These are phyloP conservation scores for Corydoras maculifer DNA, from an alignment of 2,113 vertebrate genomes.

Conservation along the genomic window DNA sequence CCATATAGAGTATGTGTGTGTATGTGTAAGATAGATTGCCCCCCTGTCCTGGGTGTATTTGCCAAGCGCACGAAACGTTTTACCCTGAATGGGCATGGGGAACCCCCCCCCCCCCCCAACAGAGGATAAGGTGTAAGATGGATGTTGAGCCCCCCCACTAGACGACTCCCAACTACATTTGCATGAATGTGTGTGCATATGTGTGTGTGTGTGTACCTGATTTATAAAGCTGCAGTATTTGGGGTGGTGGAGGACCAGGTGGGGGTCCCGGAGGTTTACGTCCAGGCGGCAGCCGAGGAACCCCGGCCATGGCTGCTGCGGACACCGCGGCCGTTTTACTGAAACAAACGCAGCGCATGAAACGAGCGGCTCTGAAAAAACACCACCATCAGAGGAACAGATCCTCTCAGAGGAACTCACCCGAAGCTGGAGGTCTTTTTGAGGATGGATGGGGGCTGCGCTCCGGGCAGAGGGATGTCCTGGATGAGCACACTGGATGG, in stretches of 20 bases:
- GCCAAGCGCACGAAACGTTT: no score
- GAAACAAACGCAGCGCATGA: slow-evolving; percentile 44
- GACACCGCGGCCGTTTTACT: slow-evolving; percentile 66
- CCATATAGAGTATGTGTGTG: no score
- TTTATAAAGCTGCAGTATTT: slow-evolving; percentile 26
- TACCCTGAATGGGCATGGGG: no score
- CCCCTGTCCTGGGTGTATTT: no score
- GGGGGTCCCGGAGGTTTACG: slow-evolving; percentile 93
- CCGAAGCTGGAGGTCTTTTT: slow-evolving; percentile 88
- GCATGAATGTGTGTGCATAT: neutral
- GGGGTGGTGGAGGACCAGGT: slow-evolving; percentile 85
- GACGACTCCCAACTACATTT: no score
- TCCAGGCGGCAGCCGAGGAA: slow-evolving; percentile 88
- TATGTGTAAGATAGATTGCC: no score
- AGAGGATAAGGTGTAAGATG: no score
- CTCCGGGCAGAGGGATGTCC: slow-evolving; percentile 93
- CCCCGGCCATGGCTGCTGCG: slow-evolving; percentile 69
- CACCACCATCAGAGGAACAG: neutral
- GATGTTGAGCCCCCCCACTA: no score
- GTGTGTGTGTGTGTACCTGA: neutral
- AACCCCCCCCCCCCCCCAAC: no score
- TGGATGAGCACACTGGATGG: slow-evolving; percentile 96
- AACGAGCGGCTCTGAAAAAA: neutral
- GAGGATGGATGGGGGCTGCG: slow-evolving; percentile 95
- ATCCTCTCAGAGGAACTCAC: slow-evolving; percentile 53